phyloP scores from a whole-genome alignment of 2,888 invertebrate species.

The Drosophila maculinotata region DNA sequence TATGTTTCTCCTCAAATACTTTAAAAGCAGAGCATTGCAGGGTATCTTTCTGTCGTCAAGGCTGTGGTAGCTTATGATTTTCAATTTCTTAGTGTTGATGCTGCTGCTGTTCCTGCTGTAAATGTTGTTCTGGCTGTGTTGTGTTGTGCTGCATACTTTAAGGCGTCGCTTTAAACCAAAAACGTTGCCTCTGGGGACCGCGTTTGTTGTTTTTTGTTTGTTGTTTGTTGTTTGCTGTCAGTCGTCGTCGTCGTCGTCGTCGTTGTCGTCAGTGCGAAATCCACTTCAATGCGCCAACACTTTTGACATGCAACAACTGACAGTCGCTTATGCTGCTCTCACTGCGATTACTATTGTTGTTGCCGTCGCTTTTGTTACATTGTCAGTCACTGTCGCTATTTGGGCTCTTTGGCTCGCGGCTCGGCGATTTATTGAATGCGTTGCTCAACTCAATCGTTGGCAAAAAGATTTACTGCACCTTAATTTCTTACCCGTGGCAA shows the following conservation, averaged over 20 bases:
- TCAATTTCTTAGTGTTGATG: constrained; percentile 7
- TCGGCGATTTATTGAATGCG: constrained; percentile 3
- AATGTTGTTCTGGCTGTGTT: constrained; percentile 10
- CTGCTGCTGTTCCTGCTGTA: too few species aligned
- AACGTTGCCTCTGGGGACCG: constrained; percentile 31
- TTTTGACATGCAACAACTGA: constrained; percentile 68
- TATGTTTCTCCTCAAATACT: too few species aligned
- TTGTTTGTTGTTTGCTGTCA: constrained; percentile 37
- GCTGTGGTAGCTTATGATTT: background rate
- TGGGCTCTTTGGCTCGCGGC: background rate
- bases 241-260: too few species aligned
- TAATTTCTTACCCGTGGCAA: constrained; percentile 45
- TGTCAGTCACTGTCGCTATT: constrained; percentile 47
- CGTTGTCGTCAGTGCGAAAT: constrained; percentile 56
- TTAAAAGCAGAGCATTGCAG: too few species aligned
- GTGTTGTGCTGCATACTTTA: constrained; percentile 46
- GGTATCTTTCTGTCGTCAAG: constrained; percentile 7
- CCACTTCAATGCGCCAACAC: constrained; percentile 57
- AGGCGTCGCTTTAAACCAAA: constrained; percentile 27
- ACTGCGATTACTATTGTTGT: background rate
- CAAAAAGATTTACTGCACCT: constrained; percentile 56
- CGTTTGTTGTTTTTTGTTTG: constrained; percentile 15
- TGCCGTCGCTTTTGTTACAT: constrained; percentile 21
- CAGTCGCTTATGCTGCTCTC: constrained; percentile 50
- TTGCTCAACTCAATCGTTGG: constrained; percentile 12